Conservation (phyloP, 92 coral and sea anemone species). For the Pocillopora grandis region DNA sequence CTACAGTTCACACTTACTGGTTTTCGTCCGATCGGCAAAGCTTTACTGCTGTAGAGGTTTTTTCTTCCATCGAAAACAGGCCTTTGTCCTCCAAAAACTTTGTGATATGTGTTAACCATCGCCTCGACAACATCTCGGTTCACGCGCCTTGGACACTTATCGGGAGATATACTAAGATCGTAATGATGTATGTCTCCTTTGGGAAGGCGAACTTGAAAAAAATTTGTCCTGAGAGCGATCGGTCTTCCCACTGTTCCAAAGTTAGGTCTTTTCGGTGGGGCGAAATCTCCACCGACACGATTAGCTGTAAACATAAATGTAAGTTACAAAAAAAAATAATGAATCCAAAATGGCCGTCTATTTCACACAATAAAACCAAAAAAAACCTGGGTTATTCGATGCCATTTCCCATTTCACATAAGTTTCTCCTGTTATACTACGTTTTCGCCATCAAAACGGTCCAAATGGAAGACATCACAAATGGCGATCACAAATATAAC, state of each 20-base stretch:
- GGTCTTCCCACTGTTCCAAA: slow-evolving; percentile 72
- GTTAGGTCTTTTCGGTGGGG: slow-evolving; percentile 89
- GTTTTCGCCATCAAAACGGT: neutral
- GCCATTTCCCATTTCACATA: too few relatives aligned
- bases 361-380: too few relatives aligned
- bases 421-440: too few relatives aligned
- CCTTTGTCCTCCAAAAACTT: slow-evolving; percentile 83
- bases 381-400: too few relatives aligned
- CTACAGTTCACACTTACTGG: slow-evolving; percentile 58
- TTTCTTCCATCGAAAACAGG: slow-evolving; percentile 98
- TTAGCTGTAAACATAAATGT: neutral
- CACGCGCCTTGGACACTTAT: slow-evolving; percentile 91
- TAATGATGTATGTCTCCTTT: slow-evolving; percentile 93
- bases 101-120: slow-evolving; percentile 87
- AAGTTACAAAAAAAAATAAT: too few relatives aligned
- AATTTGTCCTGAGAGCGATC: slow-evolving; percentile 88
- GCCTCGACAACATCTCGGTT: slow-evolving; percentile 85
- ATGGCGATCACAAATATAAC: too few relatives aligned
- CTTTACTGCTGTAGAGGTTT: slow-evolving; percentile 34
- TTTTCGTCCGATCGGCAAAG: slow-evolving; percentile 71
- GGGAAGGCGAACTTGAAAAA: slow-evolving; percentile 81
- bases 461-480: neutral
- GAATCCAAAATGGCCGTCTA: too few relatives aligned
- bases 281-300: slow-evolving; percentile 64
- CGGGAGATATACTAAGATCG: slow-evolving; percentile 80